These are phyloP conservation scores for Arge pagana DNA, from an alignment of 2,888 invertebrate species.

Conservation along the genomic window DNA sequence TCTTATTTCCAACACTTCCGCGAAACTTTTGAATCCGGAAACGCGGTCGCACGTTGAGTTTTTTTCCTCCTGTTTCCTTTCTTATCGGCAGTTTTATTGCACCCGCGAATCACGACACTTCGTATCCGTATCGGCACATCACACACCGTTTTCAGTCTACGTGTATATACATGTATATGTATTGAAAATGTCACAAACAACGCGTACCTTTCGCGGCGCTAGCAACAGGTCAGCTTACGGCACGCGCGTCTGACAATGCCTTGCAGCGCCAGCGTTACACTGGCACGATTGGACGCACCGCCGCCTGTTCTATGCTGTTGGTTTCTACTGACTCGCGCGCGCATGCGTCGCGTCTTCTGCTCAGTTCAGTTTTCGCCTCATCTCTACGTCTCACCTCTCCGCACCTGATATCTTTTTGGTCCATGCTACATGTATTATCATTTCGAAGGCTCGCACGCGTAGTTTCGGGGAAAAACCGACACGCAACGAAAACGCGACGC, in stretches of 20 bases:
- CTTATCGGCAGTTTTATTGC: too few relatives aligned
- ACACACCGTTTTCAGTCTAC: slow-evolving; percentile 2
- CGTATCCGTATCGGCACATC: slow-evolving; percentile 13
- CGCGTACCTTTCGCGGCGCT: slow-evolving; percentile 2
- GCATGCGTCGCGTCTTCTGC: neutral
- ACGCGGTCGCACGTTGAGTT: too few relatives aligned
- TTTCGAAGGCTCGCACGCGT: too few relatives aligned
- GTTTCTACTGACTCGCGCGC: slow-evolving; percentile 19
- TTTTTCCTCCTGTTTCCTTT: too few relatives aligned
- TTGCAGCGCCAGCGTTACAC: slow-evolving; percentile 21
- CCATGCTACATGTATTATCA: too few relatives aligned
- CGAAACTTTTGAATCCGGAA: too few relatives aligned
- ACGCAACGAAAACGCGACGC: too few relatives aligned
- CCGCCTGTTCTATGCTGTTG: slow-evolving; percentile 18
- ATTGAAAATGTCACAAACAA: slow-evolving; percentile 5
- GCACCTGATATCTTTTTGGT: too few relatives aligned
- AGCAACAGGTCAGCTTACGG: slow-evolving; percentile 12
- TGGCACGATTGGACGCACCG: slow-evolving; percentile 16
- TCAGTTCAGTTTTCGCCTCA: neutral
- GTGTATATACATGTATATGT: neutral
- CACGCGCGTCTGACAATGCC: slow-evolving; percentile 18
- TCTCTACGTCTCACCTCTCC: slow-evolving; percentile 2
- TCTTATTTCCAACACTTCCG: too few relatives aligned
- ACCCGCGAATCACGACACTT: slow-evolving; percentile 11
- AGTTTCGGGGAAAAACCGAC: too few relatives aligned